Evolutionary conservation across 2,797 vertebrate species (phyloP).

Genomic region (Bucorvus abyssinicus): DNA sequence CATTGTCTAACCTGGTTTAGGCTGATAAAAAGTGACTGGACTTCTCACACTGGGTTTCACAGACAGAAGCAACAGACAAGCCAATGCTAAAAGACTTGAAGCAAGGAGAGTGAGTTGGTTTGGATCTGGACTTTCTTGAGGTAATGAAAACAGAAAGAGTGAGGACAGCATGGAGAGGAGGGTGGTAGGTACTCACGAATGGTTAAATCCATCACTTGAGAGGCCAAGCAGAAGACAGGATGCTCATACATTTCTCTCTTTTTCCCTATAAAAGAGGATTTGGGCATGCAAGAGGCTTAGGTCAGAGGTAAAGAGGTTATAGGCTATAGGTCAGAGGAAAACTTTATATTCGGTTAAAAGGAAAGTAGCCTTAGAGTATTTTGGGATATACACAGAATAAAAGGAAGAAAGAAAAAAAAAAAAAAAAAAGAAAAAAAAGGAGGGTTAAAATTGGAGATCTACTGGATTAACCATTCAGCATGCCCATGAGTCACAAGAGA

Average conservation of each 20-base stretch:
- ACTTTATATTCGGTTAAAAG: slow-evolving; percentile 83
- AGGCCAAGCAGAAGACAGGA: slow-evolving; percentile 99
- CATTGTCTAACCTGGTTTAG: slow-evolving; percentile 81
- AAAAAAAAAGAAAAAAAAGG: slow-evolving; percentile 54
- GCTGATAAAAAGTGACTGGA: slow-evolving; percentile 83
- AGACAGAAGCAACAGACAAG: slow-evolving; percentile 88
- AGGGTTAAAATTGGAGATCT: slow-evolving; percentile 75
- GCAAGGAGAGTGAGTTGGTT: slow-evolving; percentile 82
- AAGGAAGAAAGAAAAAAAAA: slow-evolving; percentile 21
- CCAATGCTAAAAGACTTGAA: slow-evolving; percentile 84
- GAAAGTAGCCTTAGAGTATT: slow-evolving; percentile 82
- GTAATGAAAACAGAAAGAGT: slow-evolving; percentile 82
- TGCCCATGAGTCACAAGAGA: slow-evolving; percentile 82
- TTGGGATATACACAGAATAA: slow-evolving; percentile 78
- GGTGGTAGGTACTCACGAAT: slow-evolving; percentile 99
- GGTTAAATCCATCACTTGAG: slow-evolving; percentile 99
- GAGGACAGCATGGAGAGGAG: slow-evolving; percentile 83
- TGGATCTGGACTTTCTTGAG: slow-evolving; percentile 81
- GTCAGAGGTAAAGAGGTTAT: slow-evolving; percentile 91
- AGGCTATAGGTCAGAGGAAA: slow-evolving; percentile 88
- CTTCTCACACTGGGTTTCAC: slow-evolving; percentile 85
- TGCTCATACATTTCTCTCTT: slow-evolving; percentile 99
- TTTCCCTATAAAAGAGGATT: slow-evolving; percentile 99
- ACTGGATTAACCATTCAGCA: slow-evolving; percentile 91
- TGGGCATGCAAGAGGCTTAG: slow-evolving; percentile 97